These are phyloP conservation scores for Pogoniulus pusillus DNA, from an alignment of 2,797 vertebrate genomes.

Conservation along the genomic window DNA sequence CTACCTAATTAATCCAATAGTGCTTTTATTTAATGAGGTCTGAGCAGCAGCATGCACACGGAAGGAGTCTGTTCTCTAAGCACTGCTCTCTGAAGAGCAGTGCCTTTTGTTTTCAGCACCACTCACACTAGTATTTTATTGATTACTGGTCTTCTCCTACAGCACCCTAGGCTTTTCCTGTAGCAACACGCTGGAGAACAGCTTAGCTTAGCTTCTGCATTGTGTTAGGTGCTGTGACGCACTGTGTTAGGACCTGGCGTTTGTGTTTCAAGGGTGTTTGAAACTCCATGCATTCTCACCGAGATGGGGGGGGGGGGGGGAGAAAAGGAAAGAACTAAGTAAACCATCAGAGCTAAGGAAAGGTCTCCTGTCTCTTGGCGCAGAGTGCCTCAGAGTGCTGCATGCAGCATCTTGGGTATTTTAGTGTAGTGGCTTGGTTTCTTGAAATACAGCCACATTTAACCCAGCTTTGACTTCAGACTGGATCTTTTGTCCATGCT, in stretches of 20 bases:
- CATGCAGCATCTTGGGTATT: neutral
- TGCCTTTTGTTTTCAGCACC: neutral
- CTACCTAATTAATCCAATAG: neutral
- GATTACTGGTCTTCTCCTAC: conserved; percentile 7
- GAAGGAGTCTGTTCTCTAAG: neutral
- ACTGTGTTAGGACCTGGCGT: neutral
- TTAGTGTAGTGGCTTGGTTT: neutral
- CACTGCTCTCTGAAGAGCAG: neutral
- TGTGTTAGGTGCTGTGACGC: neutral
- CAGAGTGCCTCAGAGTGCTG: neutral
- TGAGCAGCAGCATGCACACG: neutral
- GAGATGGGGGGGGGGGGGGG: too few relatives aligned
- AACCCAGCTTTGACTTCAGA: neutral
- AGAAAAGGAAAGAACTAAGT: neutral
- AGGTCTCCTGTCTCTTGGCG: neutral
- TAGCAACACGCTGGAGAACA: neutral
- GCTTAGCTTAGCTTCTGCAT: neutral
- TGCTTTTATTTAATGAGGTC: conserved; percentile 21
- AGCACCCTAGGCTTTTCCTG: neutral
- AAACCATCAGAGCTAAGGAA: neutral
- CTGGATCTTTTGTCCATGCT: neutral
- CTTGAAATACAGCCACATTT: neutral
- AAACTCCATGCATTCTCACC: neutral
- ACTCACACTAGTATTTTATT: neutral
- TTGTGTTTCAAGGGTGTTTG: neutral